Evolutionary conservation across 2,888 invertebrate genomes (phyloP), one percentile per base, ranked within the genome.

Genomic region (Hermaeophaga mercurialis): DNA sequence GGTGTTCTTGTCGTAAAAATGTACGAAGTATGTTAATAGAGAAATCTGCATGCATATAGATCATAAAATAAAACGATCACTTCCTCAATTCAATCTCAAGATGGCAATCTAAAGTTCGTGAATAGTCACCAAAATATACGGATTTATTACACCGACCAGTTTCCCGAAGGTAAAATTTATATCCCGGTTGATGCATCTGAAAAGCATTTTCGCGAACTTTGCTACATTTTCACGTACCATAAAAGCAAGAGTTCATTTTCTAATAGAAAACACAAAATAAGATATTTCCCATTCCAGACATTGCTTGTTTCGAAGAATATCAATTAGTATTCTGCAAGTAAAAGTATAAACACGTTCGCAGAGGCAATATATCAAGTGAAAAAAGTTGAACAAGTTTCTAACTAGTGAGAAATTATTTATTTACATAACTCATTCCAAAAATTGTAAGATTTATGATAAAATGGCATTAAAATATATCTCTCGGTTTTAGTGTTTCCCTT

Each of bases 51-150:
- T 38, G 17, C n/a, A 38, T 9, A 18, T 18, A 38, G 38, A 3
- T 38, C 18, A 38, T 38, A 15, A 38, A 38, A 12, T 38, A 38
- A 12, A 18, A 18, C n/a, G 38, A 38, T 38, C 38, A 18, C 17
- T 15, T 9, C 9, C 15, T n/a, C 3, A 38, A 17, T 38, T 38
- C 38, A 38, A 38, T 38, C 18, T 38, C 15, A 14, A 38, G 38
- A 7, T 15, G n/a, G 38, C 38, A 38, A 38, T 38, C 38, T 38
- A 38, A 38, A 38, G 38, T 38, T 38, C n/a, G 15, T n/a, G 38
- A 38, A 38, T 38, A 38, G 38, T 38, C 15, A 18, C 17, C 38
- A 18, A 38, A 38, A 38, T 18, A 38, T 15, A n/a, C n/a, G 17
- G 38, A 38, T 38, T 38, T 38, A 38, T 38, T 38, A 38, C 14